Percentiles rank a stretch among this genome's conserved stretches.
Conservation (phyloP, 2,797 vertebrate genomes). For the Pristis pectinata region DNA sequence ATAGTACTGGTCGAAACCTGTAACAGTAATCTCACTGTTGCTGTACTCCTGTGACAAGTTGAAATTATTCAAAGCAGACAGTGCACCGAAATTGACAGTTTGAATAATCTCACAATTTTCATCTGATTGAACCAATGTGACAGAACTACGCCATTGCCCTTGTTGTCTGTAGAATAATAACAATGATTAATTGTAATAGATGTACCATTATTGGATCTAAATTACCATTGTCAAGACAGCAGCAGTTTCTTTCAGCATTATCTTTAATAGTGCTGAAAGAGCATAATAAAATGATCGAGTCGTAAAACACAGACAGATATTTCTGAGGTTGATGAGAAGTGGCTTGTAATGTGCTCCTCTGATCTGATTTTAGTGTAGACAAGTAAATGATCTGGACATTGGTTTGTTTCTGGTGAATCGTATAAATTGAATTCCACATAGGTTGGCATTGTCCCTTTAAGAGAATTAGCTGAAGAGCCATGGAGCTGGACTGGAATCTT, state of each 20-base stretch:
- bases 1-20: background rate
- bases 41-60: background rate
- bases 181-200: constrained; percentile 19
- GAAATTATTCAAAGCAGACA: background rate
- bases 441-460: background rate
- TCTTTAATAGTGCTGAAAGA: constrained; percentile 8
- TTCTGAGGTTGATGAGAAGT: background rate
- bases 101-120: background rate
- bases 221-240: background rate
- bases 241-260: background rate
- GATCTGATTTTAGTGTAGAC: background rate
- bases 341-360: background rate
- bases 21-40: background rate
- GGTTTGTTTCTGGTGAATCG: background rate
- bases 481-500: background rate
- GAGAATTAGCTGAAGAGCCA: background rate
- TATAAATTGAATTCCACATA: background rate
- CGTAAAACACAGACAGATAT: background rate
- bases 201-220: constrained; percentile 1
- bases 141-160: background rate
- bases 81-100: background rate
- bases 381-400: constrained; percentile 2
- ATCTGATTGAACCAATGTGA: background rate
- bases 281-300: background rate
- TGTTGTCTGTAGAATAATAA: background rate